Evolutionary conservation across 2,888 invertebrate genomes (phyloP), one percentile per base, ranked within the genome.

Genomic region (Lacanobia oleracea): DNA sequence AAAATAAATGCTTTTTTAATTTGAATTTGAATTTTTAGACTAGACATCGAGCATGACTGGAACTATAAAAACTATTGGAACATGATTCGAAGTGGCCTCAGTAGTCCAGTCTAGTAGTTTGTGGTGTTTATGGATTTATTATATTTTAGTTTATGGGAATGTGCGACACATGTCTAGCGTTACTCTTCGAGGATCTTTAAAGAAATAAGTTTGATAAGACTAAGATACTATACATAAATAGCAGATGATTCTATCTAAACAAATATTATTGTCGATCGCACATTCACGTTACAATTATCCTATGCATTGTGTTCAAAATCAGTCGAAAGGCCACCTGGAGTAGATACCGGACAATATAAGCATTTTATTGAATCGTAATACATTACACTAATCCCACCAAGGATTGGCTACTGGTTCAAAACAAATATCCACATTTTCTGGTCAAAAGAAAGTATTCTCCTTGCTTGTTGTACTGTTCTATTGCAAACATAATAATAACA

Each of bases 21-120:
- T n/a, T n/a, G n/a, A n/a, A n/a, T n/a, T n/a, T n/a, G n/a, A n/a
- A n/a, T n/a, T n/a, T n/a, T n/a, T n/a, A n/a, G 93, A 92, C 93
- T 92, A 93, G 94, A 92, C n/a, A n/a, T n/a, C n/a, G n/a, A n/a
- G n/a, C n/a, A n/a, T n/a, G n/a, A n/a, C n/a, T n/a, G n/a, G n/a
- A n/a, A n/a, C n/a, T n/a, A n/a, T n/a, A n/a, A n/a, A n/a, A n/a
- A n/a, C 92, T 89, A 90, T 88, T 88, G 91, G 93, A 93, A 93
- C 93, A 90, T 91, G 84, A 87, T 90, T 85, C 75, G 62, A 81
- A 80, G 87, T 87, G 87, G 87, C 86, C 80, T 86, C 83, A 62
- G 65, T 68, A 70, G 75, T 86, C 85, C 86, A 88, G 87, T 89
- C 82, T 86, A 84, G 70, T n/a, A 66, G 71, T 78, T 67, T 69